phyloP scores from a whole-genome alignment of 2,888 invertebrate genomes.

The Melanostoma scalare region DNA sequence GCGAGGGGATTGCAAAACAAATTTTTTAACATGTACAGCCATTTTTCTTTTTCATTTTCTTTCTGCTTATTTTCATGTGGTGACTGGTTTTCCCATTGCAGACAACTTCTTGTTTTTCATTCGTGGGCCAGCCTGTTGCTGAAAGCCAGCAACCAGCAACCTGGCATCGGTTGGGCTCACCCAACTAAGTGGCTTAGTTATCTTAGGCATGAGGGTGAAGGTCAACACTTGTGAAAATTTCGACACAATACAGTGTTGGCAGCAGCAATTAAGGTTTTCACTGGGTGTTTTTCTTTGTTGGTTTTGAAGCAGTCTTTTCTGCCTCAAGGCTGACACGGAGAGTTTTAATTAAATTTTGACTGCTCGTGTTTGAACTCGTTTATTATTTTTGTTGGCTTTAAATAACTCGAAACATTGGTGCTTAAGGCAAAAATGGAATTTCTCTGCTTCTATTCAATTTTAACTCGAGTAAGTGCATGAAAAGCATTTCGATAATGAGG shows the following conservation, averaged over 20 bases:
- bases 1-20: not conserved
- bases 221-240: slow-evolving; percentile 37
- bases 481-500: too few species aligned
- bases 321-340: slow-evolving; percentile 26
- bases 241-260: slow-evolving; percentile 40
- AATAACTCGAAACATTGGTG: slow-evolving; percentile 3
- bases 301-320: slow-evolving; percentile 8
- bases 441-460: too few species aligned
- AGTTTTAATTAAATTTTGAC: slow-evolving; percentile 51
- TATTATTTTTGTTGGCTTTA: slow-evolving; percentile 44
- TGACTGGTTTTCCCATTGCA: not conserved
- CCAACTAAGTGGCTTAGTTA: slow-evolving; percentile 40
- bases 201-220: slow-evolving; percentile 16
- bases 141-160: slow-evolving; percentile 29
- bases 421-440: too few species aligned
- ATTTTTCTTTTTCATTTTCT: not conserved
- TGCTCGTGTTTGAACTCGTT: slow-evolving; percentile 19
- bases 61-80: not conserved
- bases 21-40: slow-evolving; percentile 27
- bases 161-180: slow-evolving; percentile 13
- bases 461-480: too few species aligned
- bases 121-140: slow-evolving; percentile 50
- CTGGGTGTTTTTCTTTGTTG: slow-evolving; percentile 9
- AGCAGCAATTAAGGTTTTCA: slow-evolving; percentile 40
- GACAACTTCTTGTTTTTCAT: not conserved